These are phyloP conservation scores for Andricus curvator DNA, from an alignment of 2,888 invertebrate genomes.

Conservation along the genomic window DNA sequence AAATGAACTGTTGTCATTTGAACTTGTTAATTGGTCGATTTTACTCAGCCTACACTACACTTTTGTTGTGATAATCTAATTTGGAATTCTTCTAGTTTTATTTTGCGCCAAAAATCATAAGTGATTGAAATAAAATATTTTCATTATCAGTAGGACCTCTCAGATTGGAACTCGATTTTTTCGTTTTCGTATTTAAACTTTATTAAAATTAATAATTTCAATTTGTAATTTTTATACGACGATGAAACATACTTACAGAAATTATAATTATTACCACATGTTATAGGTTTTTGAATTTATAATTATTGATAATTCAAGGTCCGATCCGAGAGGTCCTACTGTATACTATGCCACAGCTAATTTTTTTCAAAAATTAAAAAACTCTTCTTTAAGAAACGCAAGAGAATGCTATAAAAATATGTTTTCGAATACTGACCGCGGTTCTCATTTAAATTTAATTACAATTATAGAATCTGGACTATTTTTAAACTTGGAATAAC, in stretches of 20 bases:
- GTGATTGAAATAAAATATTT: neutral
- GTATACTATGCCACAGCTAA: neutral
- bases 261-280: too few relatives aligned
- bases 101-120: neutral
- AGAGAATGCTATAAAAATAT: neutral
- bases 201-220: too few relatives aligned
- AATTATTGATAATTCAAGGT: too few relatives aligned
- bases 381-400: neutral
- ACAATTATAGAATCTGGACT: neutral
- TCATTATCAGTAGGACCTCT: neutral
- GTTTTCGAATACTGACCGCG: neutral
- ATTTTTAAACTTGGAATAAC: neutral
- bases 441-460: neutral
- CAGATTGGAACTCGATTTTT: too few relatives aligned
- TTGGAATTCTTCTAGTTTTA: slow-evolving; percentile 11
- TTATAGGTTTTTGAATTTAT: too few relatives aligned
- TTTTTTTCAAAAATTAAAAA: neutral
- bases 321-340: too few relatives aligned
- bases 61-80: neutral
- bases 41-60: slow-evolving; percentile 2
- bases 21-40: slow-evolving; percentile 26
- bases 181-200: too few relatives aligned
- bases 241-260: too few relatives aligned
- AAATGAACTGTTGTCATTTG: neutral
- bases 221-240: too few relatives aligned